Conservation (phyloP, 2,797 vertebrate species). For the Myiotriccus ornatus region DNA sequence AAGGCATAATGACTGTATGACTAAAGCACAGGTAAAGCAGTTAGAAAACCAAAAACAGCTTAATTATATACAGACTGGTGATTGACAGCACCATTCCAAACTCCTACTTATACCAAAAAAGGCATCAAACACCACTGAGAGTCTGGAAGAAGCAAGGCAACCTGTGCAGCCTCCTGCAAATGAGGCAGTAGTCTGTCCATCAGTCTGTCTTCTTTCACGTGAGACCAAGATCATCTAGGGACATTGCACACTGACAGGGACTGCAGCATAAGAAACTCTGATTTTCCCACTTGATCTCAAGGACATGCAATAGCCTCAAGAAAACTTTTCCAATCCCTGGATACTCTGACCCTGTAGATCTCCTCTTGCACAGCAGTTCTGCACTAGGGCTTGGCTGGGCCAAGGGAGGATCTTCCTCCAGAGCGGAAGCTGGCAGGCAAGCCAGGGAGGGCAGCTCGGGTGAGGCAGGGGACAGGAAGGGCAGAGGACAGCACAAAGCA, state of each 20-base stretch:
- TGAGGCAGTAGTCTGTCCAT: neutral
- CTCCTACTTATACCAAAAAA: slow-evolving; percentile 48
- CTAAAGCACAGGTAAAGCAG: slow-evolving; percentile 30
- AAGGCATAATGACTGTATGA: neutral
- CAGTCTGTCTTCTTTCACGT: neutral
- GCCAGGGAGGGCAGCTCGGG: slow-evolving; percentile 33
- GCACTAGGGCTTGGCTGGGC: neutral
- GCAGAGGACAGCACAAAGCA: neutral
- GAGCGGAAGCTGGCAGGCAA: slow-evolving; percentile 37
- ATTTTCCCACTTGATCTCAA: neutral
- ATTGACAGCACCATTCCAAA: neutral
- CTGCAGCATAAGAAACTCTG: neutral
- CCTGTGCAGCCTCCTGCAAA: neutral
- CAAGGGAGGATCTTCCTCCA: neutral
- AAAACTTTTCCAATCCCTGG: neutral
- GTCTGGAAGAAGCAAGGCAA: neutral
- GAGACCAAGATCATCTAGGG: neutral
- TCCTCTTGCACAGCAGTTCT: neutral
- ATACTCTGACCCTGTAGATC: neutral
- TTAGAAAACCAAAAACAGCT: neutral
- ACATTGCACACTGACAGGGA: neutral
- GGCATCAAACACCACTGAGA: neutral
- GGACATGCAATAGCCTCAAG: neutral
- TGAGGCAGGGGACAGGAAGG: slow-evolving; percentile 22
- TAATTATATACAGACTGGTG: slow-evolving; percentile 2